phyloP scores from a whole-genome alignment of 2,888 invertebrate genomes.

The Andrena praecox region DNA sequence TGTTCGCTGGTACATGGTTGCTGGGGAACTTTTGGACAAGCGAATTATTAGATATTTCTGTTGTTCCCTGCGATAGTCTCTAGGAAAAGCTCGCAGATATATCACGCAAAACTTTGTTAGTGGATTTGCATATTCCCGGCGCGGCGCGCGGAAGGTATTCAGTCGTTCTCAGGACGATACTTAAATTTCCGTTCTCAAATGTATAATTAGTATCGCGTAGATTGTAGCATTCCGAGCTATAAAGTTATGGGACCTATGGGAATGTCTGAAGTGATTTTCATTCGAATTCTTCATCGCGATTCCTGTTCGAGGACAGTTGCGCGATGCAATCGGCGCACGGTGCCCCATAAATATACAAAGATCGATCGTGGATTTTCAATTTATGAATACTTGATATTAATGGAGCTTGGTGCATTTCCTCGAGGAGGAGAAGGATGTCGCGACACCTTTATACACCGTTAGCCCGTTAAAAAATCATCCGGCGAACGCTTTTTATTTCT shows the following conservation, averaged over 20 bases:
- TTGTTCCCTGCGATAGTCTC: slow-evolving; percentile 34
- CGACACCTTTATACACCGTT: slow-evolving; percentile 52
- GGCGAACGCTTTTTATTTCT: slow-evolving; percentile 37
- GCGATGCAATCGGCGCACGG: background rate
- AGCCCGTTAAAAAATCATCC: slow-evolving; percentile 69
- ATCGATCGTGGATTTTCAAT: slow-evolving; percentile 9
- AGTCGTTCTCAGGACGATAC: slow-evolving; percentile 21
- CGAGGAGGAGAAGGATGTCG: slow-evolving; percentile 23
- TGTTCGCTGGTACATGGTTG: background rate
- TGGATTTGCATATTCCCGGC: slow-evolving; percentile 26
- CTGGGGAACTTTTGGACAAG: slow-evolving; percentile 26
- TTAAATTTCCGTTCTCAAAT: slow-evolving; percentile 9
- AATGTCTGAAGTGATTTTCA: background rate
- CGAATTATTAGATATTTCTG: slow-evolving; percentile 46
- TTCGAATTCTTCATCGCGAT: background rate
- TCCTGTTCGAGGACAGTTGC: background rate
- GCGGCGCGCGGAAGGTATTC: slow-evolving; percentile 21
- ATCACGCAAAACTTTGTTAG: slow-evolving; percentile 53
- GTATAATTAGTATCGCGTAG: background rate
- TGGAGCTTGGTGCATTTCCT: slow-evolving; percentile 39
- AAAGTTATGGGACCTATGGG: slow-evolving; percentile 7
- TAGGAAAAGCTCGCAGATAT: slow-evolving; percentile 32
- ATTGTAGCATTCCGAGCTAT: background rate
- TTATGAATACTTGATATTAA: slow-evolving; percentile 55
- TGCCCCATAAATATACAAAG: slow-evolving; percentile 3